Evolutionary conservation across 2,888 invertebrate genomes (phyloP), one percentile per base, ranked within the genome.

Genomic region (Nebria brevicollis): DNA sequence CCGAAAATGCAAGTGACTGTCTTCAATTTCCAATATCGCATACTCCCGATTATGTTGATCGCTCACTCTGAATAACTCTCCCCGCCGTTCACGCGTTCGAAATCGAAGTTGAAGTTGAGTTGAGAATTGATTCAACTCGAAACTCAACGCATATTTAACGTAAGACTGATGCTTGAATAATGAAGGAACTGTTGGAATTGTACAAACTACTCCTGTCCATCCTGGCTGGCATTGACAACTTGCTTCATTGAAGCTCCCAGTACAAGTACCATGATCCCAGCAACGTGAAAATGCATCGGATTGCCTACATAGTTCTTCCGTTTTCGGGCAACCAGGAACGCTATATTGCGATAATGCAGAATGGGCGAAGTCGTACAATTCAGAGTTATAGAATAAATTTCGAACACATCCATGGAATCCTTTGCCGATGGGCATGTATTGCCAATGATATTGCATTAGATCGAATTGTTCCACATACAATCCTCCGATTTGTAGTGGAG

Each of bases 391-490:
- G 86, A 98, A 94, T 75, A 99, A 91, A 88, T 99, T 98, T 86
- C 97, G 92, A 83, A 99, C 96, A 89, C 99, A 99, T 11, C 99
- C 99, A 87, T 97, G 96, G 88, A 99, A 98, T 34, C 95, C 95
- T 89, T 95, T 95, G 1, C 96, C 95, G 70, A 95, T 94, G 0
- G 97, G 97, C 92, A 96, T 95, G 85, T 95, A 95, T 85, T 96
- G 95, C 97, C 97, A 97, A 86, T 95, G 94, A 88, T 96, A 97
- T 84, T 95, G 94, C 0, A 95, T 94, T 0, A 96, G 96, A 86
- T 97, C 96, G 86, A 97, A 96, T 86, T 96, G 96, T 86, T 97
- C 95, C 66, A 96, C 94, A 86, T 96, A 96, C 20, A 97, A 90
- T 8, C 98, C 98, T 78, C 99, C 99, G 82, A 99, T 93, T 91